A percentile compares a stretch with the other conserved stretches of the same genome.
Conservation (phyloP, 2,888 invertebrate species). For the Tricholauxania praeusta region DNA sequence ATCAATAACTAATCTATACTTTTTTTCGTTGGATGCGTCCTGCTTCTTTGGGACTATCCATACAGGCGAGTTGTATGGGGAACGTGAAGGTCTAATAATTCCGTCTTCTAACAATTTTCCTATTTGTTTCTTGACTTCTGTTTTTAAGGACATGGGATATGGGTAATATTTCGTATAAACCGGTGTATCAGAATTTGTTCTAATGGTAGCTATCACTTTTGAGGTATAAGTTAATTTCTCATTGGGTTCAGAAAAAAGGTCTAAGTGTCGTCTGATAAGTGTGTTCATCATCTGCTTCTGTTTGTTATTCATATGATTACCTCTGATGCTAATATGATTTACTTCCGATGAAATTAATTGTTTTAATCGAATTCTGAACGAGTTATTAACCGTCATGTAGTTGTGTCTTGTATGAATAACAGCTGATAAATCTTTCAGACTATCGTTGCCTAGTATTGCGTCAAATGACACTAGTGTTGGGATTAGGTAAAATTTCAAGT, state of each 20-base stretch:
- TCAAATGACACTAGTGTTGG: constrained; percentile 2
- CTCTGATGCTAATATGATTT: background rate
- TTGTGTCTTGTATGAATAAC: constrained; percentile 1
- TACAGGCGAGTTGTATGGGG: no score
- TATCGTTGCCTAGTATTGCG: constrained; percentile 2
- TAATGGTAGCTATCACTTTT: background rate
- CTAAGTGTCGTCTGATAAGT: background rate
- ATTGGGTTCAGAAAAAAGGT: background rate
- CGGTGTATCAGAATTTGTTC: background rate
- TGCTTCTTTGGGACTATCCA: constrained; percentile 29
- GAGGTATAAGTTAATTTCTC: constrained; percentile 1
- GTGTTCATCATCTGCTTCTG: background rate
- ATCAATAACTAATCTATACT: constrained; percentile 22
- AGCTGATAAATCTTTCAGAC: background rate
- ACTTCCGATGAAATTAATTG: background rate
- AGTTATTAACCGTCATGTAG: background rate
- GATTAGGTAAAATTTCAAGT: constrained; percentile 1
- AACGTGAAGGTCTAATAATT: no score
- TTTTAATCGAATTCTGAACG: background rate
- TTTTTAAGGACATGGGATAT: constrained; percentile 10
- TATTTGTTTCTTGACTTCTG: no score
- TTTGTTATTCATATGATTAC: background rate
- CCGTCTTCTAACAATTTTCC: no score
- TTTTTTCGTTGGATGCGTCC: constrained; percentile 16
- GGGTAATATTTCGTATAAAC: constrained; percentile 9